A percentile compares a stretch with the other conserved stretches of the same genome.
Evolutionary conservation across 2,888 invertebrate genomes (phyloP).

Genomic region (Drosophila paramelanica): DNA sequence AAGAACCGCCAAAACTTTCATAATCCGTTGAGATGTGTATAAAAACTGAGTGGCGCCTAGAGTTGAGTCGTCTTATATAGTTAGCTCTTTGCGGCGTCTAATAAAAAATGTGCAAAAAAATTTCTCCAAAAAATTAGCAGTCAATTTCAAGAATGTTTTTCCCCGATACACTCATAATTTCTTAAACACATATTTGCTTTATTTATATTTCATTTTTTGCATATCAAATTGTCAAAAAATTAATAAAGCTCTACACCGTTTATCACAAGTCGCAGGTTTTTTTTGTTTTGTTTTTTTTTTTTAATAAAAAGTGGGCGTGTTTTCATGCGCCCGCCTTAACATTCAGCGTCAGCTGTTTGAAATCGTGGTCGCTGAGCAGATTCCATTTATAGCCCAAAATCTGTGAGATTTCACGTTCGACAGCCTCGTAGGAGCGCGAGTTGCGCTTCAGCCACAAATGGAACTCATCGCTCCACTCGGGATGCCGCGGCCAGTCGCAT

Average conservation of each 20-base stretch:
- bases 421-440: conserved; percentile 88
- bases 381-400: conserved; percentile 89
- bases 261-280: conserved; percentile 60
- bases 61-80: conserved; percentile 25
- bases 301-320: conserved; percentile 4
- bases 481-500: conserved; percentile 89
- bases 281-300: background rate
- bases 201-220: conserved; percentile 18
- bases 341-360: conserved; percentile 85
- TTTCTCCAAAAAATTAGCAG: conserved; percentile 48
- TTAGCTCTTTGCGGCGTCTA: background rate
- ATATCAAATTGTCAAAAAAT: conserved; percentile 42
- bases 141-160: conserved; percentile 18
- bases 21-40: conserved; percentile 7
- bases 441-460: conserved; percentile 88
- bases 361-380: conserved; percentile 88
- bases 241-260: conserved; percentile 72
- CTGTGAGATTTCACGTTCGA: conserved; percentile 89
- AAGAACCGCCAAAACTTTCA: conserved; percentile 42
- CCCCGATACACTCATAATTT: conserved; percentile 32
- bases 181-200: conserved; percentile 47
- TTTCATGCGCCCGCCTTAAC: conserved; percentile 50
- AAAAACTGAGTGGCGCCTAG: conserved; percentile 22
- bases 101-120: conserved; percentile 6
- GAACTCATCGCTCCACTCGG: conserved; percentile 89